Evolutionary conservation across 2,888 invertebrate species (phyloP).

Genomic region (Anoplius nigerrimus): DNA sequence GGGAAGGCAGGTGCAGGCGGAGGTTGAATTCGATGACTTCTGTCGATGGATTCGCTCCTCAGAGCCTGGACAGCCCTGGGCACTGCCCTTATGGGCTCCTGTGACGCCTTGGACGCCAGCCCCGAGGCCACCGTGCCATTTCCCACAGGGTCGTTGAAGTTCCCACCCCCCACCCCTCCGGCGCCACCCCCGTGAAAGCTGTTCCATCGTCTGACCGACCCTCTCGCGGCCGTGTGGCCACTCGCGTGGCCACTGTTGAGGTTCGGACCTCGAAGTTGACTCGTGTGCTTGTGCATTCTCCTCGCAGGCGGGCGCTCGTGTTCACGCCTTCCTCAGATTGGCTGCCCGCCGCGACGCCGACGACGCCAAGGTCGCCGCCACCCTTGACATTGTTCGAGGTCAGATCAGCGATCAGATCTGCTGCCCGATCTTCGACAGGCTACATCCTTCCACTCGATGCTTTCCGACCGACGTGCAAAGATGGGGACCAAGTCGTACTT

Average conservation of each 20-base stretch:
- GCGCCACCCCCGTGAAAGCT: conserved; percentile 73
- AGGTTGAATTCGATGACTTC: conserved; percentile 68
- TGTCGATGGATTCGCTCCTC: conserved; percentile 71
- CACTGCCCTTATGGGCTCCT: conserved; percentile 67
- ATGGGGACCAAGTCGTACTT: too few relatives aligned
- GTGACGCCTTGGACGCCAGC: conserved; percentile 48
- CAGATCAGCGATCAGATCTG: background rate
- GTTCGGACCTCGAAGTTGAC: conserved; percentile 63
- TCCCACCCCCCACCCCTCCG: conserved; percentile 50
- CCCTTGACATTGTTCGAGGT: conserved; percentile 8
- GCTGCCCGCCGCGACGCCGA: background rate
- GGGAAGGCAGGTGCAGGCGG: conserved; percentile 72
- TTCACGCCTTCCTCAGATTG: conserved; percentile 7
- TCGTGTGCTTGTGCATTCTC: conserved; percentile 74
- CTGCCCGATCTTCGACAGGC: background rate
- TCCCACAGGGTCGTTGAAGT: conserved; percentile 51
- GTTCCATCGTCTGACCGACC: conserved; percentile 76
- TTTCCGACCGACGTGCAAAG: background rate
- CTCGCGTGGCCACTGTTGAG: conserved; percentile 43
- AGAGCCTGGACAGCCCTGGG: conserved; percentile 71
- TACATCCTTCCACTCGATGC: background rate
- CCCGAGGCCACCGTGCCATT: conserved; percentile 48
- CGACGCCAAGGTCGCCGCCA: conserved; percentile 5
- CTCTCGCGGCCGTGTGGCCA: conserved; percentile 58
- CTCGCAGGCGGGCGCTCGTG: background rate